Evolutionary conservation across 1,140 invertebrate species (phyloP).

Genomic region (Drosophila burlai): DNA sequence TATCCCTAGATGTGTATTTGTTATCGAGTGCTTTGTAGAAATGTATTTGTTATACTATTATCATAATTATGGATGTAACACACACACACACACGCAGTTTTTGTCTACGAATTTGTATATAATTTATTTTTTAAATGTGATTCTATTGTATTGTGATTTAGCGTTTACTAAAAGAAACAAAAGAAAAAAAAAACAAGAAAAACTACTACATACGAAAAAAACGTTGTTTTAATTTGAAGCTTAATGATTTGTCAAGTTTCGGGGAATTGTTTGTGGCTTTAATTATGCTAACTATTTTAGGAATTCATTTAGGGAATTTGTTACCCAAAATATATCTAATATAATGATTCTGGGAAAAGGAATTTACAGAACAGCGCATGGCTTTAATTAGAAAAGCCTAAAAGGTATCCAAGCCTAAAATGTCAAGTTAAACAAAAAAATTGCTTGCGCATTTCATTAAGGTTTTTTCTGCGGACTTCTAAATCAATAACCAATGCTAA

Average conservation of each 20-base stretch:
- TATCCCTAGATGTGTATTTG: constrained; percentile 21
- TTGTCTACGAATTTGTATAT: constrained; percentile 79
- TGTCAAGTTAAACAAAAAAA: background rate
- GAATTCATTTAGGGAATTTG: background rate
- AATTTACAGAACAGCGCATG: constrained; percentile 6
- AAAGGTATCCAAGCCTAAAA: constrained; percentile 8
- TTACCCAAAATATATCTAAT: background rate
- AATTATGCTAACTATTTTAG: background rate
- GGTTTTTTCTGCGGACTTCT: constrained; percentile 10
- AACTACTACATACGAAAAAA: constrained; percentile 39
- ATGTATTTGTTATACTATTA: constrained; percentile 55
- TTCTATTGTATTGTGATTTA: constrained; percentile 83
- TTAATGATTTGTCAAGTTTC: background rate
- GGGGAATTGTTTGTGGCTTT: constrained; percentile 1
- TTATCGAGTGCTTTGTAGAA: constrained; percentile 56
- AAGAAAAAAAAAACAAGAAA: constrained; percentile 51
- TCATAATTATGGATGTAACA: constrained; percentile 54
- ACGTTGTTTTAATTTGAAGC: constrained; percentile 15
- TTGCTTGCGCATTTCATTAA: constrained; percentile 6
- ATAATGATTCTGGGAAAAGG: constrained; percentile 11
- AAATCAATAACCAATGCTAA: constrained; percentile 16
- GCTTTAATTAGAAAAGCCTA: constrained; percentile 14
- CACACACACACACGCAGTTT: constrained; percentile 33
- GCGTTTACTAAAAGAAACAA: constrained; percentile 70
- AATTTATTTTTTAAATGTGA: constrained; percentile 83